phyloP scores from a whole-genome alignment of 2,888 invertebrate genomes.

The Melanophora roralis region DNA sequence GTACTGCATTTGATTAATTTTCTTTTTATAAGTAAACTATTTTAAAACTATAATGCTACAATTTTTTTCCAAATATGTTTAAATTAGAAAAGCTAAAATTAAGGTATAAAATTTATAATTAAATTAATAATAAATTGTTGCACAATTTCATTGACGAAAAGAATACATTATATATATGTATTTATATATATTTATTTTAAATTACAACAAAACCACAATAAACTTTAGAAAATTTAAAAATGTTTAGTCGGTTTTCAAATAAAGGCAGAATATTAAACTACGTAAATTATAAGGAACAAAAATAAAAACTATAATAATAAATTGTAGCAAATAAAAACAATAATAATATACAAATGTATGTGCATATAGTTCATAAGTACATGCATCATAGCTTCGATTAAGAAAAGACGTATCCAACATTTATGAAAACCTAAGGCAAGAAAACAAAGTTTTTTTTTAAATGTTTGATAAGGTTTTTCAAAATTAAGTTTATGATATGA shows the following conservation, averaged over 20 bases:
- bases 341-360: too few species aligned
- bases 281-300: too few species aligned
- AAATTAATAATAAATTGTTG: constrained; percentile 57
- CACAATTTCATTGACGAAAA: constrained; percentile 54
- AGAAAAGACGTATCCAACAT: too few species aligned
- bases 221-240: constrained; percentile 23
- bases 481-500: too few species aligned
- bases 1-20: constrained; percentile 27
- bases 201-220: constrained; percentile 51
- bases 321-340: too few species aligned
- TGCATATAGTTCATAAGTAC: too few species aligned
- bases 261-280: constrained; percentile 40
- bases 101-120: constrained; percentile 57
- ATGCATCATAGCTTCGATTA: too few species aligned
- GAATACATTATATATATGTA: neutral
- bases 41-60: constrained; percentile 61
- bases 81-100: constrained; percentile 43
- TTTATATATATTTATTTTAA: constrained; percentile 36
- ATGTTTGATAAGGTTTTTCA: too few species aligned
- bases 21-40: constrained; percentile 48
- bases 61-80: constrained; percentile 45
- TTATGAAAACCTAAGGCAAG: too few species aligned
- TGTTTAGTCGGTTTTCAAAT: neutral
- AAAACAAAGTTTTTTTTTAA: too few species aligned
- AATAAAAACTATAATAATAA: too few species aligned